Conservation (phyloP, 1,140 invertebrate species). For the Gryllus bimaculatus region DNA sequence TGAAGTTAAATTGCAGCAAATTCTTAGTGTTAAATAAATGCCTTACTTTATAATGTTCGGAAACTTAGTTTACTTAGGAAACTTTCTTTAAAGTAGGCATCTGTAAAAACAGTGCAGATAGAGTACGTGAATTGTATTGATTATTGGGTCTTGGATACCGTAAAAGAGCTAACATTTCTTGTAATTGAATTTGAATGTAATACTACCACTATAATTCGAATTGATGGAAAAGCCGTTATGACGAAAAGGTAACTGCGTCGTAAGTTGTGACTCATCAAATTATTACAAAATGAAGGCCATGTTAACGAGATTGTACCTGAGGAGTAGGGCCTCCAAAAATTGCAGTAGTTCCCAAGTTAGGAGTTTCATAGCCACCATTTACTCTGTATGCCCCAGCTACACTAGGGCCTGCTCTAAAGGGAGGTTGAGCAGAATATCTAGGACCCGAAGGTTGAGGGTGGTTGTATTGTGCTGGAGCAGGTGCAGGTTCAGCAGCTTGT, state of each 20-base stretch:
- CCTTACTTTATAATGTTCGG: too few species aligned
- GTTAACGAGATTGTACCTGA: background rate
- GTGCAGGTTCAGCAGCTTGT: constrained; percentile 10
- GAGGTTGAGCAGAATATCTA: constrained; percentile 8
- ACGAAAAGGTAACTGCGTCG: too few species aligned
- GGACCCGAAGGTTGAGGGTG: constrained; percentile 20
- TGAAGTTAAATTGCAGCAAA: too few species aligned
- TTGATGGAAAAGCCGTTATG: too few species aligned
- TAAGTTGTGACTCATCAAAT: too few species aligned
- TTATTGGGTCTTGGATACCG: background rate
- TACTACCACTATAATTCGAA: background rate
- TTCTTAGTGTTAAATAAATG: too few species aligned
- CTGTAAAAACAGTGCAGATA: too few species aligned
- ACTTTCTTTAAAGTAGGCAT: too few species aligned
- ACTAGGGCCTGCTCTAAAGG: background rate
- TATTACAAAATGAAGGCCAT: too few species aligned
- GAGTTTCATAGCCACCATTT: background rate
- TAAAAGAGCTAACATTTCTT: background rate
- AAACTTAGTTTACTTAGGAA: too few species aligned
- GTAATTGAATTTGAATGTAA: background rate
- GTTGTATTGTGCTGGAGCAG: constrained; percentile 15
- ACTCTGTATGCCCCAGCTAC: background rate
- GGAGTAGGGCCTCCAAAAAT: background rate
- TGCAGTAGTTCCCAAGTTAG: background rate
- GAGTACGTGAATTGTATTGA: background rate